Percentiles rank a stretch among this genome's conserved stretches.
Conservation (phyloP, 2,797 vertebrate species). For the Rhinella marina region DNA sequence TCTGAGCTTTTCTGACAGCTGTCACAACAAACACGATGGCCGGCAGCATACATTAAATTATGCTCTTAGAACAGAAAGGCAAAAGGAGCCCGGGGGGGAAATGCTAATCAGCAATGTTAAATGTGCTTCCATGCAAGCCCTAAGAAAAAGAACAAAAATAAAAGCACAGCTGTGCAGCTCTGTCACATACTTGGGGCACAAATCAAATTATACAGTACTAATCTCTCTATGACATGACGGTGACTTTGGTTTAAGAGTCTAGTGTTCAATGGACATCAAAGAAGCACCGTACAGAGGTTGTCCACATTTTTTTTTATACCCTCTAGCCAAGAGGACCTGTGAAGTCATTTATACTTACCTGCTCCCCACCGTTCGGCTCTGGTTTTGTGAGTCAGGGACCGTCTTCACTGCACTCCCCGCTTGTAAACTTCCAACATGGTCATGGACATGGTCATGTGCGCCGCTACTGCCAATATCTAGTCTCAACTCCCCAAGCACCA, state of each 20-base stretch:
- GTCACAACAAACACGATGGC: conserved; percentile 58
- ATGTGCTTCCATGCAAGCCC: conserved; percentile 49
- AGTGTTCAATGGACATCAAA: background rate
- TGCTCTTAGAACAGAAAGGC: conserved; percentile 20
- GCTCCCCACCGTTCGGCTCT: too few species aligned
- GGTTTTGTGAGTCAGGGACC: too few species aligned
- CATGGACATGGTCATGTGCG: too few species aligned
- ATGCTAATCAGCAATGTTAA: conserved; percentile 64
- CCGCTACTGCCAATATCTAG: too few species aligned
- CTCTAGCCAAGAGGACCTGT: too few species aligned
- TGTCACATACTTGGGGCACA: conserved; percentile 53
- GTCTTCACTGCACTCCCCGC: too few species aligned
- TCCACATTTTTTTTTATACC: too few species aligned
- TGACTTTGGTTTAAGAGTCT: conserved; percentile 15
- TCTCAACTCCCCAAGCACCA: too few species aligned
- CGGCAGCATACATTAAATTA: conserved; percentile 65
- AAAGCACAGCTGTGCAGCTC: conserved; percentile 15
- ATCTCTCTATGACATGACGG: conserved; percentile 29
- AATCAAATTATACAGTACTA: conserved; percentile 33
- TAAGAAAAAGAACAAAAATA: conserved; percentile 48
- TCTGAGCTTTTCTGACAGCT: conserved; percentile 47
- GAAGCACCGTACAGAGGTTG: background rate
- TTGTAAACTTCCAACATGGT: too few species aligned
- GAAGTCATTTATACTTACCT: too few species aligned
- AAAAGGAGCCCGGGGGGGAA: conserved; percentile 60